Percentiles rank a stretch among this genome's conserved stretches.
Conservation (phyloP, 1,140 invertebrate species). For the Camponotus vicinus region DNA sequence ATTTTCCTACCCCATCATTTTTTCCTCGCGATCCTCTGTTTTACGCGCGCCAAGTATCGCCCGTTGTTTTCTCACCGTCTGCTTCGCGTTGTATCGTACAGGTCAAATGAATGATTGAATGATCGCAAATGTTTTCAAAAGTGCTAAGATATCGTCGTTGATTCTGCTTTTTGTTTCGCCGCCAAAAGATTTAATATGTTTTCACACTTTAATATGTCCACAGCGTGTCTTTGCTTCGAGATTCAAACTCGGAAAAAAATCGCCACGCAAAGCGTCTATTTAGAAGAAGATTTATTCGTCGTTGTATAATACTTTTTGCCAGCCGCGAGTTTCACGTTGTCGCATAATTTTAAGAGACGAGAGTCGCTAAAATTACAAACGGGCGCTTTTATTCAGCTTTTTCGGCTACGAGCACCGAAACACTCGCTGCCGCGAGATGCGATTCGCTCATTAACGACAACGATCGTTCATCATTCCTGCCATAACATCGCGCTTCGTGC, state of each 20-base stretch:
- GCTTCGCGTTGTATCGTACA: constrained; percentile 7
- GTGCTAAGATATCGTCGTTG: neutral
- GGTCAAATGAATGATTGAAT: neutral
- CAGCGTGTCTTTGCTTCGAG: neutral
- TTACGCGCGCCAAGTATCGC: constrained; percentile 42
- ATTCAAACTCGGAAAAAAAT: neutral
- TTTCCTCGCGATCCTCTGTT: constrained; percentile 39
- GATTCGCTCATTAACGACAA: constrained; percentile 57
- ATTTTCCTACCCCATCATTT: constrained; percentile 14
- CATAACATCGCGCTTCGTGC: constrained; percentile 45
- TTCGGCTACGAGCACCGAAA: constrained; percentile 1
- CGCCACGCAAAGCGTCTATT: neutral
- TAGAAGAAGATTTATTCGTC: neutral
- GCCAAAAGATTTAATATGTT: neutral
- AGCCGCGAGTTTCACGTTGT: neutral
- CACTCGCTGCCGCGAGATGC: constrained; percentile 32
- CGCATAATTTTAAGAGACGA: neutral
- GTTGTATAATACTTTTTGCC: neutral
- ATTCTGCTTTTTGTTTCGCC: neutral
- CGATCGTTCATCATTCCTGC: constrained; percentile 35
- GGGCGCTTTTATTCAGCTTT: neutral
- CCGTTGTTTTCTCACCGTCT: constrained; percentile 40
- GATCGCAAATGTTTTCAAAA: constrained; percentile 19
- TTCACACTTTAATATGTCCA: constrained; percentile 7
- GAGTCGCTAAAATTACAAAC: neutral